Evolutionary conservation across 1,140 invertebrate genomes (phyloP).

Genomic region (Drosophila sturtevanti): DNA sequence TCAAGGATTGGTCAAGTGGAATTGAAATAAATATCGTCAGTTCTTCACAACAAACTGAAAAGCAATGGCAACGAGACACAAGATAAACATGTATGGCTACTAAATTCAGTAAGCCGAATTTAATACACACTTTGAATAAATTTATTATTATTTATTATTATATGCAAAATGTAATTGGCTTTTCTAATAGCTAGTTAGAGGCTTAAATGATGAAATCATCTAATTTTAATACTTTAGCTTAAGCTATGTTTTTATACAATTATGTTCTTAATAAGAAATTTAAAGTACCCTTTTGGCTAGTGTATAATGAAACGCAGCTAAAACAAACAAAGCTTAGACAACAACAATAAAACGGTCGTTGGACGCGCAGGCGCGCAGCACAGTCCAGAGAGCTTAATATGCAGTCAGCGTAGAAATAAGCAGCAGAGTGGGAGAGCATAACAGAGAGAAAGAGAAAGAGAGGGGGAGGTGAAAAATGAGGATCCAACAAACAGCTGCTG

Average conservation of each 20-base stretch:
- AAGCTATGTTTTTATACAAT: too few species aligned
- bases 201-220: too few species aligned
- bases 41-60: slow-evolving; percentile 8
- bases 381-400: slow-evolving; percentile 53
- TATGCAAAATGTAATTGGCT: too few species aligned
- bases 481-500: slow-evolving; percentile 38
- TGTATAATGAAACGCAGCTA: slow-evolving; percentile 16
- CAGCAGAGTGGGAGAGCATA: neutral
- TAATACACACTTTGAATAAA: neutral
- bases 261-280: neutral
- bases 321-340: slow-evolving; percentile 67
- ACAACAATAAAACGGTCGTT: slow-evolving; percentile 41
- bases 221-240: too few species aligned
- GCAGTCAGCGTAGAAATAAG: slow-evolving; percentile 58
- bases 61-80: slow-evolving; percentile 36
- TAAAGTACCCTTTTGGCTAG: neutral
- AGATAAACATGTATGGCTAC: neutral
- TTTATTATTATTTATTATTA: too few species aligned
- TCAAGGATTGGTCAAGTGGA: slow-evolving; percentile 1
- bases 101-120: neutral
- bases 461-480: slow-evolving; percentile 8
- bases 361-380: slow-evolving; percentile 46
- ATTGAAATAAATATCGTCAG: slow-evolving; percentile 14
- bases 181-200: too few species aligned
- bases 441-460: slow-evolving; percentile 12